A percentile compares a stretch with the other conserved stretches of the same genome.
Conservation (phyloP, 1,140 invertebrate genomes). For the Zaprionus africanus region DNA sequence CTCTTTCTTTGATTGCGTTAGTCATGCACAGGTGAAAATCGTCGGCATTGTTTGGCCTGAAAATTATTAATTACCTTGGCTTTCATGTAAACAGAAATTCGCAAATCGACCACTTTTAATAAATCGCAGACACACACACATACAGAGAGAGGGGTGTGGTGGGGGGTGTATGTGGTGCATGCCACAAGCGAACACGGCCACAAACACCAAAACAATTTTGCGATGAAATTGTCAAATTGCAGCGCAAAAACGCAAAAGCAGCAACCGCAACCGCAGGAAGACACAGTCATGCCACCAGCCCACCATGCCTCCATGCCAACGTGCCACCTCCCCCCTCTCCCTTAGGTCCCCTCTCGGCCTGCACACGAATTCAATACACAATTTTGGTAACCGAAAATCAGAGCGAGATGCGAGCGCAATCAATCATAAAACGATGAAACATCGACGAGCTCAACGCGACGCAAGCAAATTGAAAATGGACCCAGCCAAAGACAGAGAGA, state of each 20-base stretch:
- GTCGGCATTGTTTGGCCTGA: slow-evolving; percentile 17
- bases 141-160: slow-evolving; percentile 1
- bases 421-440: slow-evolving; percentile 81
- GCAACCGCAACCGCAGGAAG: slow-evolving; percentile 63
- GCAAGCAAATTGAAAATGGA: slow-evolving; percentile 63
- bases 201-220: slow-evolving; percentile 82
- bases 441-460: slow-evolving; percentile 45
- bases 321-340: background rate
- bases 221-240: slow-evolving; percentile 81
- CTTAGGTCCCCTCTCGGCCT: background rate
- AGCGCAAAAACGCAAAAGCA: slow-evolving; percentile 77
- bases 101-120: slow-evolving; percentile 68
- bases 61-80: slow-evolving; percentile 64
- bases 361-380: slow-evolving; percentile 70
- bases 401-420: slow-evolving; percentile 68
- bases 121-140: slow-evolving; percentile 53
- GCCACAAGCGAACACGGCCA: slow-evolving; percentile 59
- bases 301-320: background rate
- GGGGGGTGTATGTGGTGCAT: background rate
- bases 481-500: background rate
- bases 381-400: slow-evolving; percentile 76
- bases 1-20: background rate
- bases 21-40: slow-evolving; percentile 13
- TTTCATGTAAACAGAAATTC: slow-evolving; percentile 47
- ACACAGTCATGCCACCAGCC: slow-evolving; percentile 42